Evolutionary conservation across 2,797 vertebrate genomes (phyloP), one percentile per base, ranked within the genome.

Genomic region (Neostethus bicornis): DNA sequence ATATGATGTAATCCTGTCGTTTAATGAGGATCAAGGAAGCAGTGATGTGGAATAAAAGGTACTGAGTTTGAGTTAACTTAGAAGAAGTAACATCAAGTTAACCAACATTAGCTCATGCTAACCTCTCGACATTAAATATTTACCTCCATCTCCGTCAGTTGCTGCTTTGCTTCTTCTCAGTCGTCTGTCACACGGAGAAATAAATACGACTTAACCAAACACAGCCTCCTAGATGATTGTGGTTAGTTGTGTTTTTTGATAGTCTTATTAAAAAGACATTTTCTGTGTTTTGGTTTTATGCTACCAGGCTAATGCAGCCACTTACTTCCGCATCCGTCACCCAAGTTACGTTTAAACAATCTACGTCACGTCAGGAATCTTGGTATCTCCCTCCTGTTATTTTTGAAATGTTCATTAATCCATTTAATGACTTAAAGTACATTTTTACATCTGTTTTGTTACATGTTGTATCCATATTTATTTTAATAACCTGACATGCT

Each of bases 281-380:
- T 1, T 7, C 2, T 57, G 31, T 85, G 79, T 87, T 85, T 74
- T 86, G 80, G 44, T 81, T 73, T 28, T 16, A 21, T 41, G 56
- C 6, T 53, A 51, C 3, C 25, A 55, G 45, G 56, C 50, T 61
- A 51, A 51, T 26, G 44, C 52, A 8, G 4, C 35, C 10, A 28
- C 17, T 14, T 1, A 10, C 77, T 90, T 91, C 89, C 89, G 89
- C 68, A 81, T 66, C 75, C 88, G 89, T 91, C 83, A 81, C n/a
- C 43, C 21, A 1, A 3, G 12, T 76, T 85, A 86, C 85, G 87
- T 84, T 51, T 21, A 7, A 2, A 1, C 1, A 4, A 2, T 3
- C 0, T 7, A 70, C 73, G 83, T 85, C 72, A 77, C 45, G 11
- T 21, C 47, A 10, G 4, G 17, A 29, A 23, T 4, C 1, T 25